Evolutionary conservation across 2,797 vertebrate species (phyloP).

Genomic region (Chelidonichthys spinosus): DNA sequence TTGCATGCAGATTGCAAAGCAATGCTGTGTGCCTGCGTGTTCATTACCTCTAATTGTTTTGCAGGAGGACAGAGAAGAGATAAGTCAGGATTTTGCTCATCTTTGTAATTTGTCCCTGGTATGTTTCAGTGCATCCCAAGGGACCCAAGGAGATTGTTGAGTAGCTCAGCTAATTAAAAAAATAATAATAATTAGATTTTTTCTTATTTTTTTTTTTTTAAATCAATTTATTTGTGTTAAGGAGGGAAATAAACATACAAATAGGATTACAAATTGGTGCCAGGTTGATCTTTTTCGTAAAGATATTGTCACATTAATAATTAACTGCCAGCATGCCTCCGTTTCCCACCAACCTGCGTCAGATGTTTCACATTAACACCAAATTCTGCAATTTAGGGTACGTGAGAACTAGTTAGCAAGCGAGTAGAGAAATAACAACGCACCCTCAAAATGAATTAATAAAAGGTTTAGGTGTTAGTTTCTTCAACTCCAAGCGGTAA

Average conservation of each 20-base stretch:
- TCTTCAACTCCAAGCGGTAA: not conserved
- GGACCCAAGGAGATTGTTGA: not conserved
- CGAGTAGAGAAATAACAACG: not conserved
- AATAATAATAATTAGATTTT: not conserved
- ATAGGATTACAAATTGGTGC: constrained; percentile 1
- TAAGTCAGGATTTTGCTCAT: constrained; percentile 6
- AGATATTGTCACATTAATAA: not conserved
- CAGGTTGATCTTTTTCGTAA: not conserved
- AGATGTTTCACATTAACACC: not conserved
- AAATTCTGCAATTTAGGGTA: not conserved
- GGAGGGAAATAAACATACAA: not conserved
- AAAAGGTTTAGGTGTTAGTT: not conserved
- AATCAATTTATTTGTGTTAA: not conserved
- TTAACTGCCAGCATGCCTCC: not conserved
- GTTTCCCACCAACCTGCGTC: not conserved
- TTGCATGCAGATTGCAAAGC: constrained; percentile 6
- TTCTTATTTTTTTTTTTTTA: not conserved
- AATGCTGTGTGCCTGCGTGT: not conserved
- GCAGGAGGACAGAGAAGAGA: not conserved
- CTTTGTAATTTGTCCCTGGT: constrained; percentile 5
- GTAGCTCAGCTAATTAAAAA: not conserved
- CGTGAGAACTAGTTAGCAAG: not conserved
- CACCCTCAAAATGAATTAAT: not conserved
- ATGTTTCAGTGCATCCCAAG: constrained; percentile 6
- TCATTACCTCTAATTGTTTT: constrained; percentile 2